phyloP scores from a whole-genome alignment of 2,888 invertebrate genomes.

The Eristalis arbustorum region DNA sequence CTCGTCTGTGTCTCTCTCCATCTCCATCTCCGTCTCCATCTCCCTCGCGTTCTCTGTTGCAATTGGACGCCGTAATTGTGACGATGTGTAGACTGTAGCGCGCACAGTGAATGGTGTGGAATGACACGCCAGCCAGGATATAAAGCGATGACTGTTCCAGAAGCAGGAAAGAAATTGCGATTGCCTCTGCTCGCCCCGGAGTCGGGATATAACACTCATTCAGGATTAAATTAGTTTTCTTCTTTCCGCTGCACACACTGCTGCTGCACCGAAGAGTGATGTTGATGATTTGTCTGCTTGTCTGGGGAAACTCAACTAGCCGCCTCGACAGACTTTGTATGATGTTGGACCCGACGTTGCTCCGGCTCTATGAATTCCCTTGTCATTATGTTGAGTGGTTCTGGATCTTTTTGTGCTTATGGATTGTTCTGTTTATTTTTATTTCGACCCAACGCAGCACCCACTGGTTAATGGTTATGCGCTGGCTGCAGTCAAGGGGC shows the following conservation, averaged over 20 bases:
- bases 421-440: slow-evolving; percentile 47
- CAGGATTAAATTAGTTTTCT: slow-evolving; percentile 71
- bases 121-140: slow-evolving; percentile 67
- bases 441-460: slow-evolving; percentile 5
- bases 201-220: slow-evolving; percentile 64
- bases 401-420: slow-evolving; percentile 31
- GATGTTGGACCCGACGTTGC: background rate
- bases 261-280: slow-evolving; percentile 21
- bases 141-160: slow-evolving; percentile 62
- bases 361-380: slow-evolving; percentile 37
- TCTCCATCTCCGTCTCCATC: too few relatives aligned
- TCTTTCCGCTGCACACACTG: slow-evolving; percentile 13
- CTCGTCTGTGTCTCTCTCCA: background rate
- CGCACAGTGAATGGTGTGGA: slow-evolving; percentile 51
- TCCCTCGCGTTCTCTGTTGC: slow-evolving; percentile 14
- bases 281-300: slow-evolving; percentile 44
- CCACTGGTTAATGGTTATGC: slow-evolving; percentile 51
- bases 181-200: slow-evolving; percentile 39
- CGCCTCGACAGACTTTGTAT: slow-evolving; percentile 33
- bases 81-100: slow-evolving; percentile 40
- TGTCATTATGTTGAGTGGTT: slow-evolving; percentile 67
- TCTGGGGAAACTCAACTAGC: slow-evolving; percentile 5
- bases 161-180: slow-evolving; percentile 64
- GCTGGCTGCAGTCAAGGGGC: background rate
- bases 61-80: slow-evolving; percentile 68